A percentile compares a stretch with the other conserved stretches of the same genome.
Conservation (phyloP, 92 coral and sea anemone genomes). For the Desmophyllum pertusum region DNA sequence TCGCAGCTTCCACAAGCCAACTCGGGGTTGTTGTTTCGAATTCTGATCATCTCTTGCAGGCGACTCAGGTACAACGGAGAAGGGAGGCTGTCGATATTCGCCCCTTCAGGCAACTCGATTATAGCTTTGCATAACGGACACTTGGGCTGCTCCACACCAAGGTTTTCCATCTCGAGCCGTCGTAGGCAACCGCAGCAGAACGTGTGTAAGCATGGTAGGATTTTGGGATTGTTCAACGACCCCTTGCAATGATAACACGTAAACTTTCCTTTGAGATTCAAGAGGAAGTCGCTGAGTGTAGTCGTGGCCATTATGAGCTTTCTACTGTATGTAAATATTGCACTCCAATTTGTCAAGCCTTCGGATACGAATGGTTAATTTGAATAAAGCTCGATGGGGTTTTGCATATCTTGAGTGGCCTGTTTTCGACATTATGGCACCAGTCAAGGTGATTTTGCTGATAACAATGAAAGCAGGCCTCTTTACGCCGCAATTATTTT, state of each 20-base stretch:
- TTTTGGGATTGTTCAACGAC: conserved; percentile 70
- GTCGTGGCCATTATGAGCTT: conserved; percentile 22
- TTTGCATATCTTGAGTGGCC: conserved; percentile 10
- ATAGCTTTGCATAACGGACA: conserved; percentile 72
- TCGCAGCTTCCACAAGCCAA: conserved; percentile 78
- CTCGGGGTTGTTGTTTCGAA: conserved; percentile 64
- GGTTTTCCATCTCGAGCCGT: conserved; percentile 49
- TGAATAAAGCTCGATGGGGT: conserved; percentile 17
- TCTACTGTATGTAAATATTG: conserved; percentile 34
- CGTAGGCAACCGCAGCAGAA: conserved; percentile 76
- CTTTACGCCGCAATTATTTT: background rate
- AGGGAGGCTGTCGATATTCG: conserved; percentile 62
- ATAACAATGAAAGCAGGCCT: background rate
- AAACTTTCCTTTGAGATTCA: conserved; percentile 59
- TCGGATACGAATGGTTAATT: conserved; percentile 23
- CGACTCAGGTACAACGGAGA: conserved; percentile 73
- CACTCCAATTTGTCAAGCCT: background rate
- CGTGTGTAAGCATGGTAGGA: conserved; percentile 75
- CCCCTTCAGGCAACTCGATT: conserved; percentile 54
- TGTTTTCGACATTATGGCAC: conserved; percentile 24
- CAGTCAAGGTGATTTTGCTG: conserved; percentile 7
- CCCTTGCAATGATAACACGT: conserved; percentile 75
- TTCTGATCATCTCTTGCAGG: conserved; percentile 67
- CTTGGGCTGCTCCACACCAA: conserved; percentile 40
- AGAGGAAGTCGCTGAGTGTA: conserved; percentile 36